Evolutionary conservation across 2,113 vertebrate species (phyloP).

Genomic region (Myodes glareolus): DNA sequence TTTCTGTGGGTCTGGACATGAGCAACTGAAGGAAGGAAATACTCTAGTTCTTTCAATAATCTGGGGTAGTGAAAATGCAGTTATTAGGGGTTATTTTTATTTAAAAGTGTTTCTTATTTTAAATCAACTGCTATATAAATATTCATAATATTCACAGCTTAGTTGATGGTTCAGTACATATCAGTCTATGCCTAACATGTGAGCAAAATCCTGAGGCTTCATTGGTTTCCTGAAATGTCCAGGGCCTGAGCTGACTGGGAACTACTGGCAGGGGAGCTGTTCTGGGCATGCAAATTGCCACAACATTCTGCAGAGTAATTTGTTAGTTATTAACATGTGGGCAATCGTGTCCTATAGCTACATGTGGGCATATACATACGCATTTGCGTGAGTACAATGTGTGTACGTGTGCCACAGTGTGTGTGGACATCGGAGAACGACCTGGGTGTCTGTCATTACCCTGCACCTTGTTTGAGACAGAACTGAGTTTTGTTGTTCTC

Average conservation of each 20-base stretch:
- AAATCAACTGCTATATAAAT: neutral
- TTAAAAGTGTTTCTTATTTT: conserved; percentile 24
- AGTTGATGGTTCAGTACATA: conserved; percentile 3
- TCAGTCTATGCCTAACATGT: neutral
- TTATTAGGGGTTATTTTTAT: conserved; percentile 5
- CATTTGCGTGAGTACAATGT: too few relatives aligned
- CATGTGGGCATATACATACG: neutral
- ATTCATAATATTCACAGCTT: neutral
- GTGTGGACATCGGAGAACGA: neutral
- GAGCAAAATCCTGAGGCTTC: neutral
- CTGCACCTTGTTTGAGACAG: neutral
- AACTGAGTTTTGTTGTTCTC: neutral
- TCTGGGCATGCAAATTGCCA: neutral
- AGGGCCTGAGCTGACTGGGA: neutral
- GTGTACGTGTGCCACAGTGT: too few relatives aligned
- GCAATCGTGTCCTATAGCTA: neutral
- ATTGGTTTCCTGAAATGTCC: neutral
- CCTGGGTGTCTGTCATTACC: neutral
- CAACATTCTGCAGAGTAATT: neutral
- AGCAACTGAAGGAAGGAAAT: neutral
- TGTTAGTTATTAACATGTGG: neutral
- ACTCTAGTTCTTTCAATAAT: neutral
- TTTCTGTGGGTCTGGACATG: neutral
- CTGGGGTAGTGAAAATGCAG: neutral
- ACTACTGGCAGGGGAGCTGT: neutral